Evolutionary conservation across 2,113 vertebrate species (phyloP).

Genomic region (Rynchops niger): DNA sequence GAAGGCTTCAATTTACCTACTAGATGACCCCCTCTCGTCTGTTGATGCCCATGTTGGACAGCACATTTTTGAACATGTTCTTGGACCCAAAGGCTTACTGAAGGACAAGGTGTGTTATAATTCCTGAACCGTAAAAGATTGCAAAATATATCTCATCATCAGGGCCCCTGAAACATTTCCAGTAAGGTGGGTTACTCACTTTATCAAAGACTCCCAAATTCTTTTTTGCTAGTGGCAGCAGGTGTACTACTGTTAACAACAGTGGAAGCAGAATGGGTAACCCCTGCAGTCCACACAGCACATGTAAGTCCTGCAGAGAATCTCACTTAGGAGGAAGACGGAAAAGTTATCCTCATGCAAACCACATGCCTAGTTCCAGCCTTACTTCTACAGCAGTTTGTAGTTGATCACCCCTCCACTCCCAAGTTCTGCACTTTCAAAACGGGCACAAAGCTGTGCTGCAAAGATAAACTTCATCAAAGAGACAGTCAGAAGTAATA

Average conservation of each 20-base stretch:
- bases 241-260: not conserved
- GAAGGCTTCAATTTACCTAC: conserved; percentile 84
- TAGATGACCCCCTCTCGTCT: conserved; percentile 91
- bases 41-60: conserved; percentile 90
- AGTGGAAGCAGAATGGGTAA: not conserved
- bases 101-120: conserved; percentile 80
- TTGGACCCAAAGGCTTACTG: conserved; percentile 88
- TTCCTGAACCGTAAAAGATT: not conserved
- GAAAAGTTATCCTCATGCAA: not conserved
- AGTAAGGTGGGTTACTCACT: not conserved
- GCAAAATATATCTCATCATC: not conserved
- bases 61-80: conserved; percentile 89
- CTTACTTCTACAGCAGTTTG: not conserved
- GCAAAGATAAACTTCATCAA: not conserved
- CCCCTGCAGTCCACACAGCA: not conserved
- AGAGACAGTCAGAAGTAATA: not conserved
- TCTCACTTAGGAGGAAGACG: not conserved
- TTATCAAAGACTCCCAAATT: not conserved
- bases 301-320: not conserved
- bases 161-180: not conserved
- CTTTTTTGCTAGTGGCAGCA: not conserved
- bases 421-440: not conserved
- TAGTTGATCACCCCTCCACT: not conserved
- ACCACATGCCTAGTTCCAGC: not conserved
- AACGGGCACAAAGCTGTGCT: not conserved